Evolutionary conservation across 2,113 vertebrate genomes (phyloP).

Genomic region (Varanus salvator): DNA sequence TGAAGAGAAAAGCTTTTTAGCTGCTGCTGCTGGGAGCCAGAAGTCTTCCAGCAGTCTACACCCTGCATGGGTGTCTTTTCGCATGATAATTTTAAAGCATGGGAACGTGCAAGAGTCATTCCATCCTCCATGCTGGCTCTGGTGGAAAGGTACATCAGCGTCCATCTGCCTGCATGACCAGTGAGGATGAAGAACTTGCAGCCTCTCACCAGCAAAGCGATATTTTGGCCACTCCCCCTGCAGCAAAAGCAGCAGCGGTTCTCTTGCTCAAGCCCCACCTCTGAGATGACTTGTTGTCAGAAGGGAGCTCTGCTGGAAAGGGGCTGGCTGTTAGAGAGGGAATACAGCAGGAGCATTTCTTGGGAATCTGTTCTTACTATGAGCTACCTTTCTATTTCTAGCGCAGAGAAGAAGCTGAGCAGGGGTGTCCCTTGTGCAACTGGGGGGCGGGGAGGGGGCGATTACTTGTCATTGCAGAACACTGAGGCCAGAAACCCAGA

Average conservation of each 20-base stretch:
- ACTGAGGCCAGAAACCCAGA: neutral
- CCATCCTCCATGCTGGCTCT: too few relatives aligned
- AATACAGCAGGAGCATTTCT: neutral
- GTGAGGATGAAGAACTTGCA: neutral
- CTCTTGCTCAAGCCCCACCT: neutral
- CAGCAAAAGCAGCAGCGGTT: neutral
- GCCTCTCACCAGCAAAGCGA: neutral
- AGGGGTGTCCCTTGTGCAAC: constrained; percentile 10
- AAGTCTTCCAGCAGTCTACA: neutral
- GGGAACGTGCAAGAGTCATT: neutral
- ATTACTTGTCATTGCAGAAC: neutral
- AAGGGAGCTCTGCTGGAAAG: neutral
- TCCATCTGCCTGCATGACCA: neutral
- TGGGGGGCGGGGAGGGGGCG: neutral
- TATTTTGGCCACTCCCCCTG: neutral
- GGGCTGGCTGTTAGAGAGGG: neutral
- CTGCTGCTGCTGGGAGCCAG: neutral
- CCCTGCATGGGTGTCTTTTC: neutral
- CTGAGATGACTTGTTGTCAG: neutral
- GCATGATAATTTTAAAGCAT: neutral
- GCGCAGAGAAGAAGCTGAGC: neutral
- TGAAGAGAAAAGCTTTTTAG: too few relatives aligned
- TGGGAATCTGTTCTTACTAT: neutral
- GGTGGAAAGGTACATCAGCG: too few relatives aligned
- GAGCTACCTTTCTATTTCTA: constrained; percentile 13